These are phyloP conservation scores for Siniperca scherzeri DNA, from an alignment of 2,797 vertebrate species.

Conservation along the genomic window DNA sequence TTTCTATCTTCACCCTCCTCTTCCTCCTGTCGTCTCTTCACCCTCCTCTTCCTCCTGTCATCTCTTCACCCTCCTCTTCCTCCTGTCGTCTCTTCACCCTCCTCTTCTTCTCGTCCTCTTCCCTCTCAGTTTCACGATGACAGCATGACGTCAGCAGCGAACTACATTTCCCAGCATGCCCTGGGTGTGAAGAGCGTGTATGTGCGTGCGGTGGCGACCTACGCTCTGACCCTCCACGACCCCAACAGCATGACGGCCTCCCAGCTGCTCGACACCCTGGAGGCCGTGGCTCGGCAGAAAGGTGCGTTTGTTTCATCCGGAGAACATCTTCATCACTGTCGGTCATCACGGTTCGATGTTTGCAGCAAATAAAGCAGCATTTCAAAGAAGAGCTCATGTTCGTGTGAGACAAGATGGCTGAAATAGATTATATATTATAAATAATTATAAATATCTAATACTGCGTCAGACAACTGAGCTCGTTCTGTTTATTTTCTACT, in stretches of 20 bases:
- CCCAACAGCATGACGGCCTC: conserved; percentile 33
- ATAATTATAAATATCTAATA: no score
- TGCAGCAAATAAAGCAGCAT: no score
- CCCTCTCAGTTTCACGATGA: conserved; percentile 82
- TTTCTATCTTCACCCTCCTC: not conserved
- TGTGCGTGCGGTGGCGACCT: conserved; percentile 87
- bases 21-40: not conserved
- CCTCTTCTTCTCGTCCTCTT: not conserved
- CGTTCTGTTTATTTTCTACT: no score
- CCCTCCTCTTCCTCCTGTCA: not conserved
- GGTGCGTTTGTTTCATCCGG: conserved; percentile 50
- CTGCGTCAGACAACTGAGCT: no score
- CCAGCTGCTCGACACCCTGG: conserved; percentile 71
- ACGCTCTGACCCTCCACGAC: conserved; percentile 88
- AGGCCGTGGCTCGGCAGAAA: conserved; percentile 83
- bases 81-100: not conserved
- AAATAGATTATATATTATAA: no score
- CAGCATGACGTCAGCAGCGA: conserved; percentile 80
- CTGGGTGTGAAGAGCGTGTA: conserved; percentile 85
- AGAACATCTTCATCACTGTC: no score
- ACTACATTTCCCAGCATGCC: conserved; percentile 84
- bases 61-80: not conserved
- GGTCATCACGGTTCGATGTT: no score
- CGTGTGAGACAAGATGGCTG: no score
- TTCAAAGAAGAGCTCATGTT: no score